Base-by-base conservation (phyloP, 1,140 invertebrate species). In the Phocides pigmalion region DNA sequence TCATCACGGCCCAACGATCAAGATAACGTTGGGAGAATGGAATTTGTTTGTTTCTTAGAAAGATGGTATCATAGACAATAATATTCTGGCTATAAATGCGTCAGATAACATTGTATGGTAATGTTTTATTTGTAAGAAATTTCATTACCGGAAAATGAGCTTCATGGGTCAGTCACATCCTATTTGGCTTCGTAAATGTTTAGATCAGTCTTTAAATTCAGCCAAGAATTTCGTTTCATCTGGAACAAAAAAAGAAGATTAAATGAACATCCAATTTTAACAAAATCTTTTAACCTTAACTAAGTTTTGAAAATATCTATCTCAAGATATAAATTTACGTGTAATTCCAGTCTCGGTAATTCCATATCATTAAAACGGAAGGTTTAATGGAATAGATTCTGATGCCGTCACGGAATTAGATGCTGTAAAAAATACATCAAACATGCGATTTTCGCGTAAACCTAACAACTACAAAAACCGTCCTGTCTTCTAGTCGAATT, bases 191-290 rank as follows among this genome's bases (percentile, higher is more conserved):
- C 68, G 71, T 77, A 78, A 72, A 70, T 76, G 83, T 68, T 72
- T 71, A 76, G 71, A 79, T 88, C 87, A 88, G 84, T 88, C 87
- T 90, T 88, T 73, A 41, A 58, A 51, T 72, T 77, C 81, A 82
- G 79, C 78, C 78, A 80, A 69, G 42, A 66, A 56, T 37, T 51
- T 28, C 72, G 64, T 68, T 76, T 63, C 74, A 82, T 81, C 85
- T 88, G 80, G 22, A 84, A 89, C 79, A 84, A 88, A 59, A 62
- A 70, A 72, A 75, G 66, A 28, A 35, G 11, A 1, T 28, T 28
- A 53, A 54, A 12, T 54, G 32, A 25, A 68, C 41, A 70, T 19
- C 19, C 16, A 28, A 35, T 61, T 56, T 64, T 39, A n/a, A 47
- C 11, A 12, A 44, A 63, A 44, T 19, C 16, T 51, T 62, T 56